These are phyloP conservation scores for Holocentrus rufus DNA, from an alignment of 2,797 vertebrate species.

Conservation along the genomic window DNA sequence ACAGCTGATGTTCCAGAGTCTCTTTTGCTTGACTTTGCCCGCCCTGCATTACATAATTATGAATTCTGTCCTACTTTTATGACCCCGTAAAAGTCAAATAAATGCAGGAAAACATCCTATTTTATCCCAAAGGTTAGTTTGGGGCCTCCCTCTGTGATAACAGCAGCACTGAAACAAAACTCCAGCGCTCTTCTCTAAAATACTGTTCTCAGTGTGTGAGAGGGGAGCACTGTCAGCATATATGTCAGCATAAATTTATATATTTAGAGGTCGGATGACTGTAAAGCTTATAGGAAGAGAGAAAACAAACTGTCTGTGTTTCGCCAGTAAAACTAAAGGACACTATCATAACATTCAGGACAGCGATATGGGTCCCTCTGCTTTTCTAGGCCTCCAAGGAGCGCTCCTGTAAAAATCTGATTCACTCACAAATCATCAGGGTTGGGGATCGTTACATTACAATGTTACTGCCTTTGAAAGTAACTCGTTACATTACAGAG, in stretches of 20 bases:
- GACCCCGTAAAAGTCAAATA: conserved; percentile 58
- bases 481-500: too few species aligned
- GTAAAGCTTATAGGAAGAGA: conserved; percentile 19
- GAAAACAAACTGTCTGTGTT: conserved; percentile 57
- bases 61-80: conserved; percentile 49
- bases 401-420: too few species aligned
- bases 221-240: conserved; percentile 30
- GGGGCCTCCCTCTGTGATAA: conserved; percentile 51
- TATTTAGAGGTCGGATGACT: conserved; percentile 34
- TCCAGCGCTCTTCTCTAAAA: conserved; percentile 33
- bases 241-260: conserved; percentile 48
- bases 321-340: conserved; percentile 37
- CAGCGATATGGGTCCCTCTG: conserved; percentile 2
- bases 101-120: conserved; percentile 35
- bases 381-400: conserved; percentile 23
- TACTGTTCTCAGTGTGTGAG: conserved; percentile 8
- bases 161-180: conserved; percentile 35
- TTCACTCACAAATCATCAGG: too few species aligned
- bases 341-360: conserved; percentile 24
- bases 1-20: conserved; percentile 1
- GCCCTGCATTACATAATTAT: conserved; percentile 38
- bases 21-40: conserved; percentile 23
- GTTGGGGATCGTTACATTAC: too few species aligned
- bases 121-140: conserved; percentile 34
- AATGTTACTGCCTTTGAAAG: too few species aligned